Base-by-base conservation (phyloP, 2,888 invertebrate genomes). In the Caenorhabditis zanzibari region DNA sequence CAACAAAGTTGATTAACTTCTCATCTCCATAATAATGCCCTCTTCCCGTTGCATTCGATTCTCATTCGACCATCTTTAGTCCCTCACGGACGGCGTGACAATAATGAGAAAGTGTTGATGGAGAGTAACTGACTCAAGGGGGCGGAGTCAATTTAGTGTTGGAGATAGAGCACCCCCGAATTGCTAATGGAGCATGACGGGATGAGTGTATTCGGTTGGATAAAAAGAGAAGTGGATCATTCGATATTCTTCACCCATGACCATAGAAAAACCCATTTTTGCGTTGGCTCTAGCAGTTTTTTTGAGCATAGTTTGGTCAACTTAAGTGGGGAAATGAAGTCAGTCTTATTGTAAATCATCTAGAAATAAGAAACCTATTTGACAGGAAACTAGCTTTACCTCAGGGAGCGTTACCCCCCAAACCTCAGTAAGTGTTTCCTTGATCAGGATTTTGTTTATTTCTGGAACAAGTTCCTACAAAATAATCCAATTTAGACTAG, bases 1-100 rank as follows among this genome's bases (percentile, higher is more conserved):
- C 24, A 38, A 68, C 47, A 81, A 81, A 81, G 81, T 81, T 81
- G 81, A 81, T 81, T 81, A 81, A 81, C 81, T 81, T 75, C 74
- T 81, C 81, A 81, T 81, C 74, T 79, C 79, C 79, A 79, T 79
- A 79, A 71, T 69, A 63, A 59, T 71, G 58, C 68, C 44, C 38
- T 54, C 47, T 61, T 61, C 35, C 56, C 44, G n/a, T 66, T 59
- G 68, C 56, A 58, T 69, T 68, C 54, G 56, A 54, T 61, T 56
- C 61, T 26, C 47, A 16, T 22, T 28, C 44, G 12, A 14, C 26
- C 54, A 26, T 54, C 54, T 38, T 63, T 63, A 44, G 63, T 68
- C 68, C 26, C 35, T 5, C 12, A 38, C 10, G 10, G 5, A 10
- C 38, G 10, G 38, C 6, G 10, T 59, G 63, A 69, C 61, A 63